Evolutionary conservation across 2,888 invertebrate species (phyloP).

Genomic region (Troilus luridus): DNA sequence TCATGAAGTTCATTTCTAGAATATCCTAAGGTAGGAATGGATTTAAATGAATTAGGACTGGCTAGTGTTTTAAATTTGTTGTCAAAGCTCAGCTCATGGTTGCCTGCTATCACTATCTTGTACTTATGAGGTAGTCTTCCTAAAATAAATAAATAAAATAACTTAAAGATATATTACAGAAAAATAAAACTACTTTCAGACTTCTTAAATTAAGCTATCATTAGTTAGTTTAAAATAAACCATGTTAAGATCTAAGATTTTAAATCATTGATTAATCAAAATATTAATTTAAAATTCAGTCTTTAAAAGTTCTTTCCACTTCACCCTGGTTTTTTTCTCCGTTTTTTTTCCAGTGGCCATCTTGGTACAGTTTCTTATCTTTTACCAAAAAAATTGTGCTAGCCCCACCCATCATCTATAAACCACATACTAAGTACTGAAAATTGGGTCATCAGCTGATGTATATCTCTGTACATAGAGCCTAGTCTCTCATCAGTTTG

Average conservation of each 20-base stretch:
- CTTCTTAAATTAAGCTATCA: no score
- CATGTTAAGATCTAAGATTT: constrained; percentile 12
- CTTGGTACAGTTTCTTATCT: no score
- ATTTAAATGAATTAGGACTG: constrained; percentile 66
- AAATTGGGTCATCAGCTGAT: no score
- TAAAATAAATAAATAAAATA: constrained; percentile 66
- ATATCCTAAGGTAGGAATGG: constrained; percentile 78
- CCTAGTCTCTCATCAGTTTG: no score
- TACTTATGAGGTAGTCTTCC: constrained; percentile 80
- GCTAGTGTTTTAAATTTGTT: constrained; percentile 77
- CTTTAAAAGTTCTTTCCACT: no score
- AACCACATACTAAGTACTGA: no score
- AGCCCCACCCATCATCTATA: no score
- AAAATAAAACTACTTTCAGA: background rate
- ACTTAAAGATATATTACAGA: constrained; percentile 30
- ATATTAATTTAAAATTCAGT: no score
- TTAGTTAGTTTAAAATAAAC: constrained; percentile 11
- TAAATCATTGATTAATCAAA: background rate
- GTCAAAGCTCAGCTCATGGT: constrained; percentile 89
- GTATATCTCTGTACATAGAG: no score
- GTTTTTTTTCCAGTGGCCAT: no score
- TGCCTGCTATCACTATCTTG: constrained; percentile 88
- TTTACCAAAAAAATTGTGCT: no score
- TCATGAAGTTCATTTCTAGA: constrained; percentile 76
- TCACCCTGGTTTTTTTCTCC: no score